A percentile compares a stretch with the other conserved stretches of the same genome.
Evolutionary conservation across 2,797 vertebrate species (phyloP).

Genomic region (Calcarius lapponicus): DNA sequence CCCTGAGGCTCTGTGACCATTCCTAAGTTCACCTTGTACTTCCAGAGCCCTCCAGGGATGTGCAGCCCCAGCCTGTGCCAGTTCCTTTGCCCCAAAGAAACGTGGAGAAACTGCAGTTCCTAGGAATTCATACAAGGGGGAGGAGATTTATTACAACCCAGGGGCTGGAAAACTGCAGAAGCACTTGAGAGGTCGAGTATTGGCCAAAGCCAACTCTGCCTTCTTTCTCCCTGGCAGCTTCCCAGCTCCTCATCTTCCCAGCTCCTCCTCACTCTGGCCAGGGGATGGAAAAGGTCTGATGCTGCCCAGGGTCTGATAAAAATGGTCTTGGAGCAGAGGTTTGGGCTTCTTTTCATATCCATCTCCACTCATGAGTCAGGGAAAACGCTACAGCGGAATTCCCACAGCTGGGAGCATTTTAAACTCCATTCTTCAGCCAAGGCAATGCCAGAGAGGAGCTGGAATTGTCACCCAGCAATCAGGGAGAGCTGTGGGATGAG

Average conservation of each 20-base stretch:
- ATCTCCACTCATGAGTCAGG: not conserved
- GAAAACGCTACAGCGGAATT: not conserved
- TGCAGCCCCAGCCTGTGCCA: not conserved
- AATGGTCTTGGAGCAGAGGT: not conserved
- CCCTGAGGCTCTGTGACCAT: not conserved
- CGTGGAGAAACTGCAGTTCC: not conserved
- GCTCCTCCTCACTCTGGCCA: not conserved
- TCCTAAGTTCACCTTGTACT: rapidly evolving
- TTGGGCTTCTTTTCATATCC: not conserved
- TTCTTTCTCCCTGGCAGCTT: not conserved
- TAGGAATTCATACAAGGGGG: not conserved
- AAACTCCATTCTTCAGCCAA: not conserved
- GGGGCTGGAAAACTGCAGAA: not conserved
- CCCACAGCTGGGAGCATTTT: not conserved
- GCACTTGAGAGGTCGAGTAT: not conserved
- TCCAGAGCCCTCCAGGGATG: not conserved
- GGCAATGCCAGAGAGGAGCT: not conserved
- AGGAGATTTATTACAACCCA: not conserved
- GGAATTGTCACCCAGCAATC: not conserved
- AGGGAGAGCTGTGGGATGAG: not conserved
- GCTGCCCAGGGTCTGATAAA: not conserved
- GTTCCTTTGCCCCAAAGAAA: not conserved
- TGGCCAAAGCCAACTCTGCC: not conserved
- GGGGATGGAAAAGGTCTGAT: rapidly evolving
- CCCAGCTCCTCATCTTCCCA: not conserved